Conservation (phyloP, 1,140 invertebrate species). For the Papilio machaon region DNA sequence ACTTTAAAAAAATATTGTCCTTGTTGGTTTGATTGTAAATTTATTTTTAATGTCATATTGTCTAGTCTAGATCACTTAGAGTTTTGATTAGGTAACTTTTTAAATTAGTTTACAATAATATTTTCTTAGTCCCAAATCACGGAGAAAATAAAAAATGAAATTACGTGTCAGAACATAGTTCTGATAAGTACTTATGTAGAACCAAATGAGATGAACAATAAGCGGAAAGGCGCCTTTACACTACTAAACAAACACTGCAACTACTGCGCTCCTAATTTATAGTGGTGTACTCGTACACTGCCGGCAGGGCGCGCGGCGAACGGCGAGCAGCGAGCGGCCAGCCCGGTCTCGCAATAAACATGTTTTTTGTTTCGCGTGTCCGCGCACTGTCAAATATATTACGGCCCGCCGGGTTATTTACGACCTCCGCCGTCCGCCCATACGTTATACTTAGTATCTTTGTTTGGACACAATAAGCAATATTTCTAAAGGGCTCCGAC, state of each 20-base stretch:
- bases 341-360: conserved; percentile 77
- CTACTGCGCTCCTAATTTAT: conserved; percentile 69
- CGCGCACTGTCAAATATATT: conserved; percentile 82
- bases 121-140: no score
- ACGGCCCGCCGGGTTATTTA: conserved; percentile 80
- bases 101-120: no score
- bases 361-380: conserved; percentile 81
- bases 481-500: conserved; percentile 80
- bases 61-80: no score
- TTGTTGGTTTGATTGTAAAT: no score
- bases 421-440: conserved; percentile 79
- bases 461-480: conserved; percentile 82
- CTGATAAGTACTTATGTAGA: conserved; percentile 47
- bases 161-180: conserved; percentile 30
- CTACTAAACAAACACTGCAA: conserved; percentile 71
- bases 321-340: not conserved
- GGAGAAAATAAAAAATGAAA: no score
- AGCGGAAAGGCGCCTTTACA: conserved; percentile 48
- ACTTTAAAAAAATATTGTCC: no score
- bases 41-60: no score
- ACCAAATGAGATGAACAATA: conserved; percentile 48
- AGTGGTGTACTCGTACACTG: conserved; percentile 52
- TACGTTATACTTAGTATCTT: conserved; percentile 82
- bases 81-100: no score
- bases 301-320: conserved; percentile 42